A percentile compares a stretch with the other conserved stretches of the same genome.
These are phyloP conservation scores for Dermolepida albohirtum DNA, from an alignment of 2,888 invertebrate genomes.

Conservation along the genomic window DNA sequence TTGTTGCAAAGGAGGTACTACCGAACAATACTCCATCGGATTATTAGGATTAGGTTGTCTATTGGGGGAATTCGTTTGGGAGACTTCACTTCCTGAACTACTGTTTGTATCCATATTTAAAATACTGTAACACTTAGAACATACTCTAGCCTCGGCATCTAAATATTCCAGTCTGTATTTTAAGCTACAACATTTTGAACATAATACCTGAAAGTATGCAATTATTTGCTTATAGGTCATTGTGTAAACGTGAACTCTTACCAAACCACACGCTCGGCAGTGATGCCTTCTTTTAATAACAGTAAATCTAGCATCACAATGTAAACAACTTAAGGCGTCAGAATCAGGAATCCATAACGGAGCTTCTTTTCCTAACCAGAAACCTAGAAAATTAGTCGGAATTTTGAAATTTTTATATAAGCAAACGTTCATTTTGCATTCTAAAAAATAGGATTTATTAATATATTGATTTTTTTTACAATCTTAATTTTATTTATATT, in stretches of 20 bases:
- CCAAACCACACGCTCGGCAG: conserved; percentile 88
- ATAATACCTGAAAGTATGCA: conserved; percentile 72
- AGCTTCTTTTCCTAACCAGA: conserved; percentile 76
- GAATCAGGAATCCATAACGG: conserved; percentile 91
- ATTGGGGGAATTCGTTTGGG: conserved; percentile 55
- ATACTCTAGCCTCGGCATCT: conserved; percentile 82
- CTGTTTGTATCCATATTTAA: conserved; percentile 58
- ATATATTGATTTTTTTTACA: too few relatives aligned
- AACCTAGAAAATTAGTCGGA: conserved; percentile 43
- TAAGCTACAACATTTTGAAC: conserved; percentile 81
- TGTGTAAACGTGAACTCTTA: conserved; percentile 54
- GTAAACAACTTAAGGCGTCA: conserved; percentile 84
- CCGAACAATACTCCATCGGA: conserved; percentile 89
- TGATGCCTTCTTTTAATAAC: conserved; percentile 87
- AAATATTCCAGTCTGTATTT: conserved; percentile 79
- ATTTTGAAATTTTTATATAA: neutral
- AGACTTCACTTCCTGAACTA: conserved; percentile 55
- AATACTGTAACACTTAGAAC: conserved; percentile 76
- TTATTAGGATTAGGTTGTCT: conserved; percentile 83
- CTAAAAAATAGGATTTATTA: too few relatives aligned
- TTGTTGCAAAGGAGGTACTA: conserved; percentile 83
- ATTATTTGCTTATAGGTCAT: conserved; percentile 26
- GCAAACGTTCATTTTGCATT: too few relatives aligned
- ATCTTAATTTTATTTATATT: too few relatives aligned
- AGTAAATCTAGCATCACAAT: conserved; percentile 84